Evolutionary conservation across 2,888 invertebrate species (phyloP).

Genomic region (Malthinus seriepunctatus): DNA sequence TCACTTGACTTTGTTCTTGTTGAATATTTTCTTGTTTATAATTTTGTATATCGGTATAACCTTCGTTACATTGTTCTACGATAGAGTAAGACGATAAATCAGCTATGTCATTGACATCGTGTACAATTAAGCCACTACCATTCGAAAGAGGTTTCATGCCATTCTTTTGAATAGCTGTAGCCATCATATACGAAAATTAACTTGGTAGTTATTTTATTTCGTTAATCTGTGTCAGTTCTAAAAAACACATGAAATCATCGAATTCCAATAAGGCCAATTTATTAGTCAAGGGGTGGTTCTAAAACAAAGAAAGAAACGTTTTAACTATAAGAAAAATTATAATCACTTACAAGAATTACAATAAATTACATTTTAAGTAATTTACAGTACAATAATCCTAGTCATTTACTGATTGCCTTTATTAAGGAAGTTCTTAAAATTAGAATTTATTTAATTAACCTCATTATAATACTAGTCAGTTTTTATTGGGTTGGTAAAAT

Average conservation of each 20-base stretch:
- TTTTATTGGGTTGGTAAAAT: not conserved
- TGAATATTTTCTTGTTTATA: conserved; percentile 36
- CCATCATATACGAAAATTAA: conserved; percentile 59
- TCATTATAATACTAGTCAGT: conserved; percentile 17
- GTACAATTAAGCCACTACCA: conserved; percentile 56
- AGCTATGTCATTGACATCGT: conserved; percentile 52
- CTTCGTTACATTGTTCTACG: conserved; percentile 50
- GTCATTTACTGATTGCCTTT: conserved; percentile 14
- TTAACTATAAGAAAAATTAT: not conserved
- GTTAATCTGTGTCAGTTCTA: not conserved
- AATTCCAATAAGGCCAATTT: conserved; percentile 17
- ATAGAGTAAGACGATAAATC: conserved; percentile 46
- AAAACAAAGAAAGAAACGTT: conserved; percentile 10
- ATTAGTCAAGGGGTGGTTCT: conserved; percentile 12
- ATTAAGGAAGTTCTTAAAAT: conserved; percentile 32
- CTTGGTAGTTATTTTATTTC: conserved; percentile 4
- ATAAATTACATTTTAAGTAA: not conserved
- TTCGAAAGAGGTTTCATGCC: conserved; percentile 77
- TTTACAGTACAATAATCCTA: not conserved
- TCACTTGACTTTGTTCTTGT: conserved; percentile 27
- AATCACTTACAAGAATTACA: not conserved
- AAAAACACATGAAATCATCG: conserved; percentile 26
- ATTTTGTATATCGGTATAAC: conserved; percentile 31
- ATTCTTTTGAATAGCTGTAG: conserved; percentile 83
- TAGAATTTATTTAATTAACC: conserved; percentile 33